Percentiles rank a stretch among this genome's conserved stretches.
Evolutionary conservation across 2,797 vertebrate genomes (phyloP).

Genomic region (Sparus aurata): DNA sequence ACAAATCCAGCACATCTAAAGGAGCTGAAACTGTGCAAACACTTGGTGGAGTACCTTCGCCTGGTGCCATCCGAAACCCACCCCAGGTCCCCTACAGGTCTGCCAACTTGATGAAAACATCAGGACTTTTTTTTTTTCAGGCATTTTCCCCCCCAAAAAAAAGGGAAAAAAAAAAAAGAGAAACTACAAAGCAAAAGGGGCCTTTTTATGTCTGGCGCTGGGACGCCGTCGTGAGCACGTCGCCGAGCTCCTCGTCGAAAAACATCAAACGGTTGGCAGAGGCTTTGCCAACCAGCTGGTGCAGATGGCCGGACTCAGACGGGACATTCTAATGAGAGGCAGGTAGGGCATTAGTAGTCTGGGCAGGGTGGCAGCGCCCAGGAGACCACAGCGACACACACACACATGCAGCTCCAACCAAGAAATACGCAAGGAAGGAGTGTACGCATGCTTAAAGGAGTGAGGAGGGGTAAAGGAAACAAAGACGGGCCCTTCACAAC

Average conservation of each 20-base stretch:
- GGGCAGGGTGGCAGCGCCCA: slow-evolving; percentile 65
- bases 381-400: slow-evolving; percentile 48
- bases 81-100: slow-evolving; percentile 15
- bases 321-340: slow-evolving; percentile 78
- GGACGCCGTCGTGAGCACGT: slow-evolving; percentile 30
- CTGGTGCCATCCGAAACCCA: slow-evolving; percentile 38
- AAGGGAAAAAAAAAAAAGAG: slow-evolving; percentile 11
- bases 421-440: slow-evolving; percentile 23
- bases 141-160: not conserved
- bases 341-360: slow-evolving; percentile 74
- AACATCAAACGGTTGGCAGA: slow-evolving; percentile 80
- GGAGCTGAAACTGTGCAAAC: slow-evolving; percentile 46
- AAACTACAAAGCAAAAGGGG: slow-evolving; percentile 63
- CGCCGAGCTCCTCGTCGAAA: slow-evolving; percentile 46
- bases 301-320: slow-evolving; percentile 79
- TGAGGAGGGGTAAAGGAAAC: slow-evolving; percentile 9
- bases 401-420: slow-evolving; percentile 32
- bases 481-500: slow-evolving; percentile 30
- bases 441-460: slow-evolving; percentile 26
- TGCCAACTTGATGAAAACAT: slow-evolving; percentile 50
- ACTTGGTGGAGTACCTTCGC: slow-evolving; percentile 26
- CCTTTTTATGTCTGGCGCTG: slow-evolving; percentile 60
- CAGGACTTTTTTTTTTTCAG: not conserved
- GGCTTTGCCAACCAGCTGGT: slow-evolving; percentile 68
- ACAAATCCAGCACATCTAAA: slow-evolving; percentile 48